Evolutionary conservation across 2,797 vertebrate genomes (phyloP).

Genomic region (Numenius phaeopus): DNA sequence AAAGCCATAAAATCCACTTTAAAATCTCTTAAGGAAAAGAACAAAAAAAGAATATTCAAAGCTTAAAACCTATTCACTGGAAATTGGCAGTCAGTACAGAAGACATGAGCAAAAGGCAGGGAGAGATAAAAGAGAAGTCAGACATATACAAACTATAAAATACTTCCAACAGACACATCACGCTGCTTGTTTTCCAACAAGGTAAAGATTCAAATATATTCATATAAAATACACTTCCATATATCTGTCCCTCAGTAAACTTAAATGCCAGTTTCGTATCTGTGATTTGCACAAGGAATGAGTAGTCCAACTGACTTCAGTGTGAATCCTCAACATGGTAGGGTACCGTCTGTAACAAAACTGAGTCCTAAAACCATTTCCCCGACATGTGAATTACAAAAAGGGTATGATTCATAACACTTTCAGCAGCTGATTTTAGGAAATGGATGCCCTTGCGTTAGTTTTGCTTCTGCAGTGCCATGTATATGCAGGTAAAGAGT

Average conservation of each 20-base stretch:
- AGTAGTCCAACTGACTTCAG: background rate
- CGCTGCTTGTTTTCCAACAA: background rate
- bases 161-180: background rate
- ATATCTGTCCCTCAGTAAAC: background rate
- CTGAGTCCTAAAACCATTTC: background rate
- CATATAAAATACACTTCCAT: background rate
- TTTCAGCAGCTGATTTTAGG: background rate
- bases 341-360: background rate
- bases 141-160: background rate
- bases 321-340: background rate
- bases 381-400: fast-evolving
- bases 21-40: background rate
- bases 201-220: background rate
- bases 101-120: background rate
- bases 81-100: background rate
- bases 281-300: background rate
- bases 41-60: background rate
- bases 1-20: background rate
- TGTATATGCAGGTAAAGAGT: background rate
- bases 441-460: background rate
- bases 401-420: background rate
- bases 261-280: background rate
- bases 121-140: background rate
- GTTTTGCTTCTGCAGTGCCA: background rate
- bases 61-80: background rate